These are phyloP conservation scores for Apodemia hepburni DNA, from an alignment of 2,888 invertebrate species.

Conservation along the genomic window DNA sequence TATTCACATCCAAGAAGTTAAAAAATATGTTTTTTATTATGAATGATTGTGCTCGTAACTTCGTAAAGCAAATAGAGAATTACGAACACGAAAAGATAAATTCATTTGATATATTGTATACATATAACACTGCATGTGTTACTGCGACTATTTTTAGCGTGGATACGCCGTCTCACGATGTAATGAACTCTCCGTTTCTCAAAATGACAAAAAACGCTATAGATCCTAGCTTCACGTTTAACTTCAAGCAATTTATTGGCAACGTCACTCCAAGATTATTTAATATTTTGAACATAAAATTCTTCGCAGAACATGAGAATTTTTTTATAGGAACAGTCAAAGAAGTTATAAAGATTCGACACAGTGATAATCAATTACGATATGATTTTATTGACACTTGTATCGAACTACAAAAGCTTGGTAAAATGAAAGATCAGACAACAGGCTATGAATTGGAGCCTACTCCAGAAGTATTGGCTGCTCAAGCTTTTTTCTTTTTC, in stretches of 20 bases:
- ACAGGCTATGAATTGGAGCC: slow-evolving; percentile 35
- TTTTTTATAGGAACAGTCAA: slow-evolving; percentile 35
- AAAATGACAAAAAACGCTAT: slow-evolving; percentile 38
- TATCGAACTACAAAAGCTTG: slow-evolving; percentile 34
- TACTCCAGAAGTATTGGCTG: slow-evolving; percentile 47
- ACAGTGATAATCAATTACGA: slow-evolving; percentile 25
- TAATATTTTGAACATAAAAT: slow-evolving; percentile 28
- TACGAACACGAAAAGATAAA: slow-evolving; percentile 37
- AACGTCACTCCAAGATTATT: slow-evolving; percentile 34
- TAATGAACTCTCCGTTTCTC: slow-evolving; percentile 52
- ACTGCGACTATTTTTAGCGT: slow-evolving; percentile 60
- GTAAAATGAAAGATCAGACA: slow-evolving; percentile 29
- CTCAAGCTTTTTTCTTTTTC: slow-evolving; percentile 69
- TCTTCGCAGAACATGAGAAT: slow-evolving; percentile 33
- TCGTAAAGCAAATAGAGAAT: slow-evolving; percentile 40
- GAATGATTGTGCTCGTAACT: slow-evolving; percentile 51
- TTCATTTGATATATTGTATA: slow-evolving; percentile 38
- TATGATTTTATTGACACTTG: slow-evolving; percentile 39
- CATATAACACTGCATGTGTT: slow-evolving; percentile 48
- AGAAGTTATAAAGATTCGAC: slow-evolving; percentile 31
- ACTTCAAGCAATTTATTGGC: slow-evolving; percentile 39
- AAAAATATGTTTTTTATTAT: slow-evolving; percentile 58
- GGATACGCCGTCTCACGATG: slow-evolving; percentile 43
- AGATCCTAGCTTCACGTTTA: slow-evolving; percentile 33
- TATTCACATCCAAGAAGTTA: slow-evolving; percentile 55